These are phyloP conservation scores for Osmerus mordax DNA, from an alignment of 2,113 vertebrate species.

Conservation along the genomic window DNA sequence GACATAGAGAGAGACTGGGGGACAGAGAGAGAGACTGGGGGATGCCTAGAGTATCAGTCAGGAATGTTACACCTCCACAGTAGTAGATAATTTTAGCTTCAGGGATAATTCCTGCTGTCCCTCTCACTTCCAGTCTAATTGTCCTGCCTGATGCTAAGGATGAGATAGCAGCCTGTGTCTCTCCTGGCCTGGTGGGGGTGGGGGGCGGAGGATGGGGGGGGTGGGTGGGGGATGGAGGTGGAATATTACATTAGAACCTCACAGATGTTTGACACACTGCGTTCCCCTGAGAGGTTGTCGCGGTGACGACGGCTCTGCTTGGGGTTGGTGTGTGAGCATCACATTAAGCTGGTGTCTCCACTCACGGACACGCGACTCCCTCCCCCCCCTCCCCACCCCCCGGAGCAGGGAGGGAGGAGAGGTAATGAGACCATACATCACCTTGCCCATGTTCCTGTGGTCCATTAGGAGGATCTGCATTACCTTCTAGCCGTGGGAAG, in stretches of 20 bases:
- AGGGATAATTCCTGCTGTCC: background rate
- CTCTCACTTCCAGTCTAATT: slow-evolving; percentile 7
- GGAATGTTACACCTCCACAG: slow-evolving; percentile 13
- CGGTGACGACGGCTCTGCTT: too few species aligned
- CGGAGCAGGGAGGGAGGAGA: background rate
- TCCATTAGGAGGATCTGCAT: slow-evolving; percentile 13
- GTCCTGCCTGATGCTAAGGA: background rate
- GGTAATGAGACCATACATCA: slow-evolving; percentile 10
- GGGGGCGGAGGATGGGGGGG: too few species aligned
- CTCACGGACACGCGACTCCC: too few species aligned
- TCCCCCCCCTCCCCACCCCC: background rate
- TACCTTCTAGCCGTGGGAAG: background rate
- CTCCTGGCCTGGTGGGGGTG: too few species aligned
- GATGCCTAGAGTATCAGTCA: background rate
- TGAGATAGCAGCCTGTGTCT: background rate
- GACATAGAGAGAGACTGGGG: background rate
- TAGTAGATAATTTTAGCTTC: slow-evolving; percentile 4
- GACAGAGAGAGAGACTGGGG: background rate
- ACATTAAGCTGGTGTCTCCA: too few species aligned
- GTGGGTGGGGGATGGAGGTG: too few species aligned
- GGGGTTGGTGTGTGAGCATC: too few species aligned
- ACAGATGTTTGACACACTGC: too few species aligned
- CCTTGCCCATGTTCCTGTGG: background rate
- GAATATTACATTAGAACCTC: too few species aligned
- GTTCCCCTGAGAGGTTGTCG: too few species aligned